These are phyloP conservation scores for Lineus longissimus DNA, from an alignment of 1,140 invertebrate genomes.

Conservation along the genomic window DNA sequence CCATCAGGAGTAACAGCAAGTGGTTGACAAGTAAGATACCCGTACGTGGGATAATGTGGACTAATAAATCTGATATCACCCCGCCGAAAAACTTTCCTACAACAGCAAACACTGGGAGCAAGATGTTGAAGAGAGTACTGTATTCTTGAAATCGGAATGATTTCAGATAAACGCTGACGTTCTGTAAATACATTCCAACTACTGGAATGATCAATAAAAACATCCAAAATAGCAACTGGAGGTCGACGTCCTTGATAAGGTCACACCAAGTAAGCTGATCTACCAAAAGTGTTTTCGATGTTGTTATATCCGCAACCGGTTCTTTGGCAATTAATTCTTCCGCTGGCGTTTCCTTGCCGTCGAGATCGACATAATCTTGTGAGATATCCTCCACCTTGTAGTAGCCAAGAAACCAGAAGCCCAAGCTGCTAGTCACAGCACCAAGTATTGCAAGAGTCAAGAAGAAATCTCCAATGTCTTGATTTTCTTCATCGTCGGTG, in stretches of 20 bases:
- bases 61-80: too few species aligned
- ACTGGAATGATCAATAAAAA: constrained; percentile 39
- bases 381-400: constrained; percentile 15
- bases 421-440: constrained; percentile 25
- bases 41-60: too few species aligned
- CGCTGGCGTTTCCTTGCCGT: too few species aligned
- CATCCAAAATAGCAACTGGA: constrained; percentile 37
- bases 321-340: too few species aligned
- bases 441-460: constrained; percentile 32
- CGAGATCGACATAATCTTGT: too few species aligned
- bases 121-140: constrained; percentile 17
- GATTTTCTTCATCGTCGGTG: constrained; percentile 30
- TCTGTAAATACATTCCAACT: constrained; percentile 35
- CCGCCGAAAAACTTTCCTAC: too few species aligned
- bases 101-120: too few species aligned
- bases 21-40: too few species aligned
- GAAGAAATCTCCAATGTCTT: constrained; percentile 37
- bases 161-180: constrained; percentile 37
- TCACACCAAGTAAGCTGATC: constrained; percentile 27
- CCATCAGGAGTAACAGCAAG: too few species aligned
- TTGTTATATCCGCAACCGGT: too few species aligned
- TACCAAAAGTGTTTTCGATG: too few species aligned
- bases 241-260: constrained; percentile 28
- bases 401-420: constrained; percentile 22
- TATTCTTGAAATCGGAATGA: constrained; percentile 30